Percentiles rank a stretch among this genome's conserved stretches.
phyloP scores from a whole-genome alignment of 2,888 invertebrate genomes.

The Drosophila histrio region DNA sequence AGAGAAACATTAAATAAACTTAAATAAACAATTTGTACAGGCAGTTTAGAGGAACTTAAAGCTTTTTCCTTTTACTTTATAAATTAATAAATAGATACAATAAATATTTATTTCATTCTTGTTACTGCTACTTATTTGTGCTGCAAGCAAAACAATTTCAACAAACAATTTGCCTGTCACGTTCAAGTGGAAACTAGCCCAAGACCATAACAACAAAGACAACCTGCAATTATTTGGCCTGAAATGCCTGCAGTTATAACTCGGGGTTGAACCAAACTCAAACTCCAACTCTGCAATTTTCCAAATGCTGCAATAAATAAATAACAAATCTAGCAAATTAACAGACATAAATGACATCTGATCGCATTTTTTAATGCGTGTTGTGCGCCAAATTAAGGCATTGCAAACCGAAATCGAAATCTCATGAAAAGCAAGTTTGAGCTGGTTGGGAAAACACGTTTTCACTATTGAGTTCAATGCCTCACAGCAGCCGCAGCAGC shows the following conservation, averaged over 20 bases:
- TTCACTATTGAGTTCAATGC: slow-evolving; percentile 67
- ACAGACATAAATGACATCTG: slow-evolving; percentile 1
- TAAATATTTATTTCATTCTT: too few species aligned
- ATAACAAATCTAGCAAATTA: neutral
- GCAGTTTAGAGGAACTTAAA: neutral
- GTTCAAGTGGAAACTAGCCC: slow-evolving; percentile 50
- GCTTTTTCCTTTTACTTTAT: too few species aligned
- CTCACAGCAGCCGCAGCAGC: slow-evolving; percentile 48
- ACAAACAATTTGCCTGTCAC: slow-evolving; percentile 53
- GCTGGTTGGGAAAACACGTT: slow-evolving; percentile 65
- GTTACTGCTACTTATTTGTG: neutral
- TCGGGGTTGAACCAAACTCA: slow-evolving; percentile 11
- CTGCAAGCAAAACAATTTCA: slow-evolving; percentile 10
- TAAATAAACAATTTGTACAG: neutral
- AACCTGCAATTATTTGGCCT: slow-evolving; percentile 40
- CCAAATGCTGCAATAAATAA: neutral
- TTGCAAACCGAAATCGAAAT: neutral
- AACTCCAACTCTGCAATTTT: slow-evolving; percentile 23
- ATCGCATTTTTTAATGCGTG: slow-evolving; percentile 34
- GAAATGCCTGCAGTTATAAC: slow-evolving; percentile 35
- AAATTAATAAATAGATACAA: too few species aligned
- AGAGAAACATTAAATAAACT: neutral
- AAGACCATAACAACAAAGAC: slow-evolving; percentile 32
- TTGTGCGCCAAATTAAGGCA: slow-evolving; percentile 51
- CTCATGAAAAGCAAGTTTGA: slow-evolving; percentile 45